Base-by-base conservation (phyloP, 1,140 invertebrate species). In the Drosophila arizonae region DNA sequence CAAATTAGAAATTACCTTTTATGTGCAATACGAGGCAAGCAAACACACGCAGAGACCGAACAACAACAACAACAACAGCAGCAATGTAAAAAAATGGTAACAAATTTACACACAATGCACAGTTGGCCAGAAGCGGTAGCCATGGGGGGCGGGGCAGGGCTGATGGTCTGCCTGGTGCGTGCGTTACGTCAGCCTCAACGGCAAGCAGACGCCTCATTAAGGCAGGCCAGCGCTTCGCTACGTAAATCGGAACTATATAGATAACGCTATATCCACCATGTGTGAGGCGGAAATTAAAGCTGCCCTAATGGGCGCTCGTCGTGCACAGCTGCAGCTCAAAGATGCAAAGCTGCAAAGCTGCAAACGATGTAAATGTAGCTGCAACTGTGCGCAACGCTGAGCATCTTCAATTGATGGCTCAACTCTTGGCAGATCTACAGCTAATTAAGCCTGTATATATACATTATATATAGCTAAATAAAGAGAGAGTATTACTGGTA, bases 1-100 rank as follows among this genome's bases (percentile, higher is more conserved):
- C 80, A 88, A 88, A 88, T 88, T 88, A 88, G 84, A 88, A 88
- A 88, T 88, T 88, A 88, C 85, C 76, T 87, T 76, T 87, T 87
- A 79, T 87, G 76, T 82, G 81, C 81, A 77, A 80, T 79, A 63
- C 64, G 43, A 76, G 66, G 45, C 52, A 48, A 48, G 51, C 64
- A 72, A 21, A 68, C 41, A 61, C 57, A 41, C 21, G 33, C 56
- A 48, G 30, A 41, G 50, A 36, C 45, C 24, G 54, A 48, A 30
- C 36, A 50, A 66, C 46, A 57, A 46, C 41, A 50, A 6, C 28
- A 30, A 30, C 28, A 30, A 30, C 46, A 26, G 2, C 28, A 30
- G 3, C 28, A 30, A 30, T 6, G 45, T 56, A 43, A 26, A 30
- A 73, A 84, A 88, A 88, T 85, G 80, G 77, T 80, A 84, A 84